Evolutionary conservation across 2,113 vertebrate genomes (phyloP), one percentile per base, ranked within the genome.

Genomic region (Hippocampus barbouri): DNA sequence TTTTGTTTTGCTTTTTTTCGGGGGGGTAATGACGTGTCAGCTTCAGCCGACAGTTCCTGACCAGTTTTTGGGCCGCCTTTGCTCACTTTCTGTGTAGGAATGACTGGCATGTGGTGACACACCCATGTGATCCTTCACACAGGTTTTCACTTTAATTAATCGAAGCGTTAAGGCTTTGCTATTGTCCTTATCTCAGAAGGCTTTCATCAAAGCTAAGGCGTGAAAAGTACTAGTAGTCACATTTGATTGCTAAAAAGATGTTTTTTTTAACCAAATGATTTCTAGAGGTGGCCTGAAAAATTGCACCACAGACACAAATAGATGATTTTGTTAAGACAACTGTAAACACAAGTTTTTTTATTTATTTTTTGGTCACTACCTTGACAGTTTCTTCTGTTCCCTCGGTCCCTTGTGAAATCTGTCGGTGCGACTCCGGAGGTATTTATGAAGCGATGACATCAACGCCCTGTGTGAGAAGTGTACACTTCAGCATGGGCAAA

Each of bases 71-170:
- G 25, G 1, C 73, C 43, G 23, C 9, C 40, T 71, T 5, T 4
- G 25, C 43, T 76, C 40, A 72, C 68, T 74, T 68, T 86, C 61
- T 72, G 25, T 73, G 72, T 15, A 69, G 75, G 81, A 78, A 90
- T 86, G 82, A 65, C 18, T 25, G 63, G 78, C 81, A 82, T 89
- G 64, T n/a, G 40, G 9, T 11, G 63, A 45, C 40, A 47, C 43
- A 47, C 27, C 57, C 15, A 60, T 60, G 63, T 14, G 20, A 23
- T 14, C 41, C 23, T 41, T 4, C 63, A 40, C 20, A 11, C 11
- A 2, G 1, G 59, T 61, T 61, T 34, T 18, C 15, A 61, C 27
- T 27, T 20, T 18, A 34, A 61, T 30, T 38, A n/a, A 23, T n/a
- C 4, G 21, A 56, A 23, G 21, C 1, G 53, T 54, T 18, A 45